These are phyloP conservation scores for Eupeodes latifasciatus DNA, from an alignment of 2,888 invertebrate genomes.

Conservation along the genomic window DNA sequence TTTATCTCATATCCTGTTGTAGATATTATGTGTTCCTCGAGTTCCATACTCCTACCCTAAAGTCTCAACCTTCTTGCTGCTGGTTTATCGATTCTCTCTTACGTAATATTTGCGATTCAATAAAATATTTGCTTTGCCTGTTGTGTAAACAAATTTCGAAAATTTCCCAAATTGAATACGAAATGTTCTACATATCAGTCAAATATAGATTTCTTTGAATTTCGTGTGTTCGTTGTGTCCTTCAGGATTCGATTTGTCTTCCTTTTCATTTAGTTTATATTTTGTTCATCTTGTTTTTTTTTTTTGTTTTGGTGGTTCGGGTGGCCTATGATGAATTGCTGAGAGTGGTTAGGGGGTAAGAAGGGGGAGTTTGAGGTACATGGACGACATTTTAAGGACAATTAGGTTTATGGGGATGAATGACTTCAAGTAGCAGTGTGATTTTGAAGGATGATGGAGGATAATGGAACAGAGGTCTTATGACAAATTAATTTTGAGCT, in stretches of 20 bases:
- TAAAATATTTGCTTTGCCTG: conserved; percentile 65
- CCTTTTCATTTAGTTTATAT: conserved; percentile 14
- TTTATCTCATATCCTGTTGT: conserved; percentile 28
- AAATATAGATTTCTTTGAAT: conserved; percentile 40
- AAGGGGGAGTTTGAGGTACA: background rate
- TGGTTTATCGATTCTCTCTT: conserved; percentile 15
- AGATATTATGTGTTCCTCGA: background rate
- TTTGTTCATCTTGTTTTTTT: background rate
- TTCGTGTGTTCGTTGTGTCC: conserved; percentile 30
- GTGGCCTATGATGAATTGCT: background rate
- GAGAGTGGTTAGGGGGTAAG: background rate
- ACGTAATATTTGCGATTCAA: conserved; percentile 63
- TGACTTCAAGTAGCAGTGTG: conserved; percentile 55
- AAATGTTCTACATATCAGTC: conserved; percentile 46
- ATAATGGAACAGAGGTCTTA: conserved; percentile 16
- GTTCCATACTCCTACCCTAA: background rate
- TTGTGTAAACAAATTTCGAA: conserved; percentile 65
- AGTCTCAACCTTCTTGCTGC: conserved; percentile 13
- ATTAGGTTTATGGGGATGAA: conserved; percentile 52
- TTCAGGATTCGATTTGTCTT: conserved; percentile 28
- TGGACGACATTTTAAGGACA: conserved; percentile 38
- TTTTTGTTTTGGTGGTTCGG: conserved; percentile 23
- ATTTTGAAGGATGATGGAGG: conserved; percentile 41
- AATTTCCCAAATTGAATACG: conserved; percentile 50
- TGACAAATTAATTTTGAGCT: conserved; percentile 58